A percentile compares a stretch with the other conserved stretches of the same genome.
Evolutionary conservation across 2,797 vertebrate genomes (phyloP).

Genomic region (Labeo calbasu): DNA sequence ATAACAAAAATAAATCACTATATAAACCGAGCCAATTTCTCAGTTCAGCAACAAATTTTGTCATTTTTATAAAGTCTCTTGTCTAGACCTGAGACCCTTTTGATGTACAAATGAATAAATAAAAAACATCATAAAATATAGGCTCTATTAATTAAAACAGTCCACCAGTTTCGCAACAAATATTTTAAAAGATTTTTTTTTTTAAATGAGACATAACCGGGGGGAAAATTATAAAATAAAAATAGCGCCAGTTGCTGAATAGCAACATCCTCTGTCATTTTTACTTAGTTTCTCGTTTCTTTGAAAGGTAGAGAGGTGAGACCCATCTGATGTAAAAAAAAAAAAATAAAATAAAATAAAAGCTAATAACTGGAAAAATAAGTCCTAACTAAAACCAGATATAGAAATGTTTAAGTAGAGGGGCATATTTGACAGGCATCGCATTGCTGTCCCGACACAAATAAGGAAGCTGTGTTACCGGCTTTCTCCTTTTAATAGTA

Average conservation of each 20-base stretch:
- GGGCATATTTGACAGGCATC: background rate
- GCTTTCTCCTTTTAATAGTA: background rate
- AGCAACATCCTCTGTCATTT: background rate
- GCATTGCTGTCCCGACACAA: background rate
- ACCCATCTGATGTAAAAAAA: background rate
- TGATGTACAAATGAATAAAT: background rate
- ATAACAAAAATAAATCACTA: background rate
- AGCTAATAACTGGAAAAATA: background rate
- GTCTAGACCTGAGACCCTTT: background rate
- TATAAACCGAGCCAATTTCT: background rate
- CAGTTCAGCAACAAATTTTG: background rate
- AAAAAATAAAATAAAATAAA: background rate
- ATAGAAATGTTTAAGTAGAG: background rate
- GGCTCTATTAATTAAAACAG: background rate
- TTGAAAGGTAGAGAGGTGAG: background rate
- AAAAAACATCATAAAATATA: background rate
- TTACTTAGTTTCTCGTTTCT: background rate
- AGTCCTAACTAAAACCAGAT: background rate
- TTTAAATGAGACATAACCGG: background rate
- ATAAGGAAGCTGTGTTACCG: background rate
- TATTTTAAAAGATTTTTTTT: background rate
- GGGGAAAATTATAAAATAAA: no score
- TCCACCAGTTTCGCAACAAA: background rate
- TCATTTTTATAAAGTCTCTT: background rate
- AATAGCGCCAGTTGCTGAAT: background rate